Conservation (phyloP, 2,888 invertebrate genomes). For the Eupithecia inturbata region DNA sequence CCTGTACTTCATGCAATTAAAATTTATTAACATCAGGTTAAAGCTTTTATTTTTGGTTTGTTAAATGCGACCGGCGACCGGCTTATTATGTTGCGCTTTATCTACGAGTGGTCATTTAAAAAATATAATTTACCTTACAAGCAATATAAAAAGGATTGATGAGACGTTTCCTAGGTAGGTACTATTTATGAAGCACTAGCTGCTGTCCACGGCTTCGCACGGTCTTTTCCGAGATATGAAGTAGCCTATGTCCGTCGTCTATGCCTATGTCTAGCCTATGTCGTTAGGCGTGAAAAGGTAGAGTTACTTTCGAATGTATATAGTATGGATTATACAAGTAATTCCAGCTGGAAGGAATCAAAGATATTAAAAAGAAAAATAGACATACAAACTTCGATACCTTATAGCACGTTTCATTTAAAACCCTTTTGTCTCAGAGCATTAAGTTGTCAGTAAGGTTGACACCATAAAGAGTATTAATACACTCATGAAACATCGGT, state of each 20-base stretch:
- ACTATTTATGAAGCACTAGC: neutral
- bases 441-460: neutral
- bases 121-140: constrained; percentile 1
- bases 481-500: neutral
- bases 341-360: neutral
- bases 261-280: too few species aligned
- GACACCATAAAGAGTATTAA: constrained; percentile 7
- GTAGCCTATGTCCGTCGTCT: too few species aligned
- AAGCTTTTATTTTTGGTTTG: constrained; percentile 63
- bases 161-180: neutral
- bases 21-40: constrained; percentile 70
- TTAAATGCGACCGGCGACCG: constrained; percentile 49
- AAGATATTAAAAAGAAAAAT: neutral
- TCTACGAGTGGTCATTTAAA: constrained; percentile 15
- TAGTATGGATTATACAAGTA: neutral
- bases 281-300: too few species aligned
- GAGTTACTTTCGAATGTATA: too few species aligned
- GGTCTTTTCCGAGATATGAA: too few species aligned
- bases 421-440: neutral
- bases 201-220: too few species aligned
- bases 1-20: constrained; percentile 68
- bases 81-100: constrained; percentile 26
- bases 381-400: neutral
- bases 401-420: neutral
- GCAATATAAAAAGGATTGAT: neutral